These are phyloP conservation scores for Pteria penguin DNA, from an alignment of 2,888 invertebrate genomes.

Conservation along the genomic window DNA sequence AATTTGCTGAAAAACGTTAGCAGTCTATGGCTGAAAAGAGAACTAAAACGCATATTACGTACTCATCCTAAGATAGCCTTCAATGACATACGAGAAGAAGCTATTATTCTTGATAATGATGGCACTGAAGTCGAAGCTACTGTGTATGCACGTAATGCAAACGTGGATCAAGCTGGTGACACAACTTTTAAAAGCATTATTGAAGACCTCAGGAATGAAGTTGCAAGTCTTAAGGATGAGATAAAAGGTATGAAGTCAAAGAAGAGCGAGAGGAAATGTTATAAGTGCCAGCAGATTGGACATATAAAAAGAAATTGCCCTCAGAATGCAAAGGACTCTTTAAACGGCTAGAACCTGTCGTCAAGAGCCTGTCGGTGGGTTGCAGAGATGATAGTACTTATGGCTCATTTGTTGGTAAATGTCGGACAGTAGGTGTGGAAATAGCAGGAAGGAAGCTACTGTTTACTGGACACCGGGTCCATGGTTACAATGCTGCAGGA, in stretches of 20 bases:
- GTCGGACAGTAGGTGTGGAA: constrained; percentile 14
- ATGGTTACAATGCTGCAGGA: constrained; percentile 25
- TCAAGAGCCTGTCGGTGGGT: background rate
- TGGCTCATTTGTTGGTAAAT: background rate
- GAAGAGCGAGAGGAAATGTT: background rate
- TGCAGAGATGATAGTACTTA: background rate
- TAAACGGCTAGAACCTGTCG: background rate
- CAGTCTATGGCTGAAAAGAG: constrained; percentile 11
- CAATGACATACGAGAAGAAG: constrained; percentile 20
- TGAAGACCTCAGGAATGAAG: background rate
- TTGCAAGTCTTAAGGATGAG: background rate
- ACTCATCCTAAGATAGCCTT: constrained; percentile 4
- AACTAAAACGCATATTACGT: constrained; percentile 11
- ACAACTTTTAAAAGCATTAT: background rate
- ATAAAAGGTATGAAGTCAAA: background rate
- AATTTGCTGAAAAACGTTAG: constrained; percentile 29
- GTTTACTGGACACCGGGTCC: constrained; percentile 24
- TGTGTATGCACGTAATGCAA: background rate
- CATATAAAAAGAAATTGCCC: constrained; percentile 10
- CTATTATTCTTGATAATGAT: background rate
- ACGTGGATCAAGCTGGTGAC: too few species aligned
- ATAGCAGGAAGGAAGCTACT: constrained; percentile 10
- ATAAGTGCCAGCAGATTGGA: background rate
- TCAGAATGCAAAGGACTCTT: background rate
- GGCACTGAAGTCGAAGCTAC: background rate